Percentiles rank a stretch among this genome's conserved stretches.
Conservation (phyloP, 2,797 vertebrate species). For the Micromesistius poutassou region DNA sequence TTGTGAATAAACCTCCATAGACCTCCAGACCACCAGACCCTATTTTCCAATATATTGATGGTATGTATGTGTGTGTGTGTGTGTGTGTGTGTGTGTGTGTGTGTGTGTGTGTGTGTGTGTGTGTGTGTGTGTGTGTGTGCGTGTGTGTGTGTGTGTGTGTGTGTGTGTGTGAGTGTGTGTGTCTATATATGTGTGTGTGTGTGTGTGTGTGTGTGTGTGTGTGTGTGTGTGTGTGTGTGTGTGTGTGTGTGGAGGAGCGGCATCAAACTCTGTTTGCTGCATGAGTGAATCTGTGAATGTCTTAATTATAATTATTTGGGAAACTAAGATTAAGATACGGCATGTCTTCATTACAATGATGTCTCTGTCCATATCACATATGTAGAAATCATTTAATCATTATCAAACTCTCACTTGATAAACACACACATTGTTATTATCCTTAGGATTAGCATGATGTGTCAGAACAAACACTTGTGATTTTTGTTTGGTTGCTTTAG, state of each 20-base stretch:
- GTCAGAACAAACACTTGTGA: too few relatives aligned
- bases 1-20: too few relatives aligned
- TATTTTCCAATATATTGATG: not conserved
- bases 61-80: not conserved
- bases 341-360: too few relatives aligned
- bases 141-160: conserved; percentile 29
- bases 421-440: too few relatives aligned
- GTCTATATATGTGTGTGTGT: conserved; percentile 7
- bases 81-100: conserved; percentile 33
- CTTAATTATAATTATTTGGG: too few relatives aligned
- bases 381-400: too few relatives aligned
- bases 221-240: conserved; percentile 1
- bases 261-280: not conserved
- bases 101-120: conserved; percentile 9
- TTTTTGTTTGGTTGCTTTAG: too few relatives aligned
- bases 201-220: not conserved
- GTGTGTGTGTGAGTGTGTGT: conserved; percentile 7
- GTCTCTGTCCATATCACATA: too few relatives aligned
- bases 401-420: too few relatives aligned
- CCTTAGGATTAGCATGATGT: too few relatives aligned
- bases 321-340: too few relatives aligned
- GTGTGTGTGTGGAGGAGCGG: not conserved
- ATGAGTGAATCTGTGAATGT: not conserved
- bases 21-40: too few relatives aligned
- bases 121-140: conserved; percentile 13